Evolutionary conservation across 2,113 vertebrate species (phyloP).

Genomic region (Tragelaphus buxtoni): DNA sequence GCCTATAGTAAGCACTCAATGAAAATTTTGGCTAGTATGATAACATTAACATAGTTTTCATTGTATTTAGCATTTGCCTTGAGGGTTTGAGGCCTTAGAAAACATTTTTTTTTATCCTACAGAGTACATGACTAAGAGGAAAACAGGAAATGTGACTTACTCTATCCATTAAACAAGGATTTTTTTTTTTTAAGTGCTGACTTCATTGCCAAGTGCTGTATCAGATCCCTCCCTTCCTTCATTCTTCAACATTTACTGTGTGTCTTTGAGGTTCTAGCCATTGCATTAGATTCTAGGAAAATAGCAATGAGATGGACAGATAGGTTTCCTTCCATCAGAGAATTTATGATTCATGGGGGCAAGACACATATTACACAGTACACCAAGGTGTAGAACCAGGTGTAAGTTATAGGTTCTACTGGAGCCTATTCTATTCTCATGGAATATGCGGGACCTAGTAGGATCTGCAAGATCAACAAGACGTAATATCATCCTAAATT

Average conservation of each 20-base stretch:
- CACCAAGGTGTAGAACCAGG: background rate
- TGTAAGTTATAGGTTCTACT: background rate
- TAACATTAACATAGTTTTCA: background rate
- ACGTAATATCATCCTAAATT: background rate
- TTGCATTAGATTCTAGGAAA: background rate
- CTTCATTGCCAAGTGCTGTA: background rate
- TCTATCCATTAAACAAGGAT: background rate
- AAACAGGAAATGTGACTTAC: conserved; percentile 58
- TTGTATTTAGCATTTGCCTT: background rate
- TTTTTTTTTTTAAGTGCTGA: background rate
- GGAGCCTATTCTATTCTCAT: background rate
- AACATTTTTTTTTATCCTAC: background rate
- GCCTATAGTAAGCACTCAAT: background rate
- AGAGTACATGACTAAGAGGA: conserved; percentile 50
- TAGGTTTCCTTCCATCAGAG: background rate
- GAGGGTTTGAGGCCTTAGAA: background rate
- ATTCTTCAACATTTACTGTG: background rate
- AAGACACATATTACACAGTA: background rate
- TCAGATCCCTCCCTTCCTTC: background rate
- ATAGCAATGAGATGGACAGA: background rate
- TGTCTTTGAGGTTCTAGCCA: background rate
- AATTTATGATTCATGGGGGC: background rate
- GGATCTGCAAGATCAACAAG: background rate
- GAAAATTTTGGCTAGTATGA: background rate
- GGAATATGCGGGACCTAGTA: background rate